These are phyloP conservation scores for Vanacampus margaritifer DNA, from an alignment of 2,113 vertebrate genomes.

Conservation along the genomic window DNA sequence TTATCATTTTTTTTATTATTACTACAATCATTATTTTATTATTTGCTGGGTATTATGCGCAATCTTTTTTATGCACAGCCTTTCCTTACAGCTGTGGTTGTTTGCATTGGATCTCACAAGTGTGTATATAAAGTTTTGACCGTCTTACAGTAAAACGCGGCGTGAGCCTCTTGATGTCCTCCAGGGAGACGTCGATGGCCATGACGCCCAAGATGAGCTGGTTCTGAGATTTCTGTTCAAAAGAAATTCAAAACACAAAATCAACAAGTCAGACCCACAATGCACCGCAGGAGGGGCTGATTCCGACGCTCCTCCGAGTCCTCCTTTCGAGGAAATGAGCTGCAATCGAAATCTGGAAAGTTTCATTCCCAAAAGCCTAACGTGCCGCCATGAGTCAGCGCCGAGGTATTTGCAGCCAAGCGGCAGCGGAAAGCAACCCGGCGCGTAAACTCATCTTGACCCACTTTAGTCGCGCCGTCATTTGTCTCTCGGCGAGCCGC, in stretches of 20 bases:
- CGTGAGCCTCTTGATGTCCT: constrained; percentile 93
- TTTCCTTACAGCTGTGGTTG: neutral
- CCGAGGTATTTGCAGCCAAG: constrained; percentile 57
- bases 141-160: constrained; percentile 89
- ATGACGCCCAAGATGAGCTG: constrained; percentile 96
- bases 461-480: constrained; percentile 62
- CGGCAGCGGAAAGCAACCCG: constrained; percentile 26
- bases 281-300: neutral
- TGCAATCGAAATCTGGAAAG: constrained; percentile 52
- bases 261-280: neutral
- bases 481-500: constrained; percentile 44
- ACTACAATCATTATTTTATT: no score
- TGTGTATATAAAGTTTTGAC: neutral
- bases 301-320: constrained; percentile 44
- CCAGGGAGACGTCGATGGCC: constrained; percentile 93
- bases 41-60: no score
- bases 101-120: neutral
- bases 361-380: constrained; percentile 46
- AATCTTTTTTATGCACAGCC: no score
- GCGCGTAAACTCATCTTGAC: constrained; percentile 63
- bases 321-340: constrained; percentile 47
- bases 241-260: neutral
- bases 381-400: constrained; percentile 59
- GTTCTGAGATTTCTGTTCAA: constrained; percentile 70
- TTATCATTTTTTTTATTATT: no score